Percentiles rank a stretch among this genome's conserved stretches.
These are phyloP conservation scores for Ceratosolen fusciceps DNA, from an alignment of 1,140 invertebrate species.

Conservation along the genomic window DNA sequence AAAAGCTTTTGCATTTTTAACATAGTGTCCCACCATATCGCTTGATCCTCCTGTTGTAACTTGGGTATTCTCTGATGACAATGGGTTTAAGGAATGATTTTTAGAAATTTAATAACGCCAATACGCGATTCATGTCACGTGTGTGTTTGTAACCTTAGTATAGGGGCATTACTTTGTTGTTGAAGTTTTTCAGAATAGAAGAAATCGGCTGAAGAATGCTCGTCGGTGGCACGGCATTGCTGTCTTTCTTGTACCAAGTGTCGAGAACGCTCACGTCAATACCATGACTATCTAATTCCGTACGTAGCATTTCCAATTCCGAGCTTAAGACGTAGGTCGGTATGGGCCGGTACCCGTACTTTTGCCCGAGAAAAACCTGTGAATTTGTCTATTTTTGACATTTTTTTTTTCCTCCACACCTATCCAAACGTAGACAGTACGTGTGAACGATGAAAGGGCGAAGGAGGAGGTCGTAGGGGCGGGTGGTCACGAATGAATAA, in stretches of 20 bases:
- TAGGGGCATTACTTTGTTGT: constrained; percentile 96
- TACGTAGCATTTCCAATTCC: constrained; percentile 90
- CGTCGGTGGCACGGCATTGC: constrained; percentile 93
- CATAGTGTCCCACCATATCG: constrained; percentile 97
- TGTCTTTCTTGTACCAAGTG: constrained; percentile 97
- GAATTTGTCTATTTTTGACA: constrained; percentile 40
- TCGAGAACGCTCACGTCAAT: constrained; percentile 89
- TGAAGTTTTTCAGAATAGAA: constrained; percentile 96
- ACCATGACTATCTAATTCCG: constrained; percentile 83
- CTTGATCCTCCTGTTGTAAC: constrained; percentile 95
- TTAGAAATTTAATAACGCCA: no score
- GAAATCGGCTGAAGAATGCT: constrained; percentile 97
- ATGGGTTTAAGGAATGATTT: no score
- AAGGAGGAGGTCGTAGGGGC: not conserved
- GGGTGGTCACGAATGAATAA: no score
- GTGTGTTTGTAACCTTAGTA: no score
- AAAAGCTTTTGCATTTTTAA: constrained; percentile 95
- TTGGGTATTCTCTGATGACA: constrained; percentile 86
- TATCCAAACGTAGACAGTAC: not conserved
- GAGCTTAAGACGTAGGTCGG: constrained; percentile 95
- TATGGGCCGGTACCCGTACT: constrained; percentile 97
- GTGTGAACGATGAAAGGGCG: not conserved
- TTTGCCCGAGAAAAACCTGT: constrained; percentile 95
- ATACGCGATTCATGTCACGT: no score
- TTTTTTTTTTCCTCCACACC: no score